Percentiles rank a stretch among this genome's conserved stretches.
Evolutionary conservation across 2,888 invertebrate genomes (phyloP).

Genomic region (Tridacna crocea): DNA sequence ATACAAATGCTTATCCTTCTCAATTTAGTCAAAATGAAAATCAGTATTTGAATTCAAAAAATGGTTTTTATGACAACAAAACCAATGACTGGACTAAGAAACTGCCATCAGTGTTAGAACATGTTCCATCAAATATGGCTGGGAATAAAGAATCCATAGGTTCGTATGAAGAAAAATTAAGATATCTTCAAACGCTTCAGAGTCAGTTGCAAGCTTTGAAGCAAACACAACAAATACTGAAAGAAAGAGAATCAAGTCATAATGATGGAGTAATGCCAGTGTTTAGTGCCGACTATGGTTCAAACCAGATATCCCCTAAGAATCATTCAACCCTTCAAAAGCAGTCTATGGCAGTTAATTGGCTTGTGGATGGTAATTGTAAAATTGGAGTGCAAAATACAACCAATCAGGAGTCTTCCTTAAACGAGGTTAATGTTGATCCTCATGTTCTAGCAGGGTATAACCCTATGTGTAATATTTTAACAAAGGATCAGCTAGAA

Average conservation of each 20-base stretch:
- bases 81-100: background rate
- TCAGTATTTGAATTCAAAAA: background rate
- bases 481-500: background rate
- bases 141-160: background rate
- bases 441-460: background rate
- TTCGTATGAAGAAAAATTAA: constrained; percentile 41
- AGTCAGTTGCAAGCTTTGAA: constrained; percentile 47
- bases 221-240: constrained; percentile 42
- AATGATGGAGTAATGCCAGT: background rate
- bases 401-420: background rate
- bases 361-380: background rate
- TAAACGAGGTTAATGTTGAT: background rate
- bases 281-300: background rate
- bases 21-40: background rate
- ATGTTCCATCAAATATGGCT: background rate
- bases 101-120: background rate
- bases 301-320: background rate
- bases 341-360: background rate
- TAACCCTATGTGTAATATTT: background rate
- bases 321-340: background rate
- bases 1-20: background rate
- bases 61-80: background rate
- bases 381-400: background rate
- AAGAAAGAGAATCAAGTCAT: constrained; percentile 33
- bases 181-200: constrained; percentile 47